A percentile compares a stretch with the other conserved stretches of the same genome.
These are phyloP conservation scores for Heteromurus nitidus DNA, from an alignment of 2,888 invertebrate species.

Conservation along the genomic window DNA sequence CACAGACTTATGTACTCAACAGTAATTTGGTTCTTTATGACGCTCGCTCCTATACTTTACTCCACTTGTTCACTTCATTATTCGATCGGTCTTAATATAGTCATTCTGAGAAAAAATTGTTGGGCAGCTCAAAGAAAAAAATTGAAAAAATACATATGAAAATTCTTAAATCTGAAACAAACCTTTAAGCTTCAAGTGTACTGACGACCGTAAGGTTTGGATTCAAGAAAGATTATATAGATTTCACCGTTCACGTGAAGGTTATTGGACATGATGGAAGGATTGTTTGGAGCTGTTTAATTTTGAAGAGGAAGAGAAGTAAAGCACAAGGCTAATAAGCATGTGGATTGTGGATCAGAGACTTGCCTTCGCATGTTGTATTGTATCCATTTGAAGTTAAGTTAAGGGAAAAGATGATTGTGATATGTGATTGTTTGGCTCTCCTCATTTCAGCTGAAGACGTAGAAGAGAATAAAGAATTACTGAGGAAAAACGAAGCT, in stretches of 20 bases:
- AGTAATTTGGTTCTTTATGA: constrained; percentile 32
- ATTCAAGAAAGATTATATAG: constrained; percentile 9
- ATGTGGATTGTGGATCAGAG: background rate
- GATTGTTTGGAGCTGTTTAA: background rate
- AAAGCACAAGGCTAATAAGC: constrained; percentile 30
- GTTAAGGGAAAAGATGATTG: background rate
- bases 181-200: too few species aligned
- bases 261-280: too few species aligned
- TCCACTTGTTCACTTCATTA: constrained; percentile 39
- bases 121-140: constrained; percentile 12
- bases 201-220: background rate
- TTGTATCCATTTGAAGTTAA: background rate
- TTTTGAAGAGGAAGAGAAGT: constrained; percentile 34
- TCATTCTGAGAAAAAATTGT: constrained; percentile 45
- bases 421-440: constrained; percentile 32
- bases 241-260: background rate
- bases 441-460: constrained; percentile 6
- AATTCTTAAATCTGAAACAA: too few species aligned
- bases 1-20: too few species aligned
- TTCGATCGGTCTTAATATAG: constrained; percentile 56
- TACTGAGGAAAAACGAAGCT: constrained; percentile 8
- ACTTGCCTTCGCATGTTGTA: too few species aligned
- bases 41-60: constrained; percentile 21
- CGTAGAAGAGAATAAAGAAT: background rate
- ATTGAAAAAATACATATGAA: background rate